Evolutionary conservation across 2,113 vertebrate genomes (phyloP).

Genomic region (Stigmatopora argus): DNA sequence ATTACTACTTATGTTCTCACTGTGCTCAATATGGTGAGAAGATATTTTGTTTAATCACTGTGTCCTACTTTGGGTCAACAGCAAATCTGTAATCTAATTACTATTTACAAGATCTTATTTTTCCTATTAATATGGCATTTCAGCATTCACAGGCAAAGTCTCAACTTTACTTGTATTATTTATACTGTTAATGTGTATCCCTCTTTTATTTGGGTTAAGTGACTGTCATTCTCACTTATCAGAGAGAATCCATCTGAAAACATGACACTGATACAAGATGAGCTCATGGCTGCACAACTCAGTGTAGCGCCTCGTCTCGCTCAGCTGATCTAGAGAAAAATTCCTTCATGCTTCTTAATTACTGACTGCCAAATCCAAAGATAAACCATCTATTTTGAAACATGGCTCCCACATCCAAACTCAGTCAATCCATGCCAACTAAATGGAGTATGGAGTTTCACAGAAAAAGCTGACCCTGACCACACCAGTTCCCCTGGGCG

Average conservation of each 20-base stretch:
- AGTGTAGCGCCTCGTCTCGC: constrained; percentile 12
- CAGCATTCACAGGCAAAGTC: background rate
- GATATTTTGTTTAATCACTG: background rate
- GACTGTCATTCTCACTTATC: constrained; percentile 29
- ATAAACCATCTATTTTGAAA: constrained; percentile 66
- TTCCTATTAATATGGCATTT: background rate
- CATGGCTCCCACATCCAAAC: constrained; percentile 45
- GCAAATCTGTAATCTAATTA: background rate
- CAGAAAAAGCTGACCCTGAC: constrained; percentile 21
- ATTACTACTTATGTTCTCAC: constrained; percentile 87
- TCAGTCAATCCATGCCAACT: constrained; percentile 36
- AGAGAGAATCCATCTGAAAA: constrained; percentile 39
- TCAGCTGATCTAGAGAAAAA: constrained; percentile 50
- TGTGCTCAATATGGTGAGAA: constrained; percentile 84
- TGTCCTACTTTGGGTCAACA: background rate
- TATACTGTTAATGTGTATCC: background rate
- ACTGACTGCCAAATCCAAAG: constrained; percentile 68
- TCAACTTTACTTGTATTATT: background rate
- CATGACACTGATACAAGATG: constrained; percentile 52
- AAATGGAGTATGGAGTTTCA: constrained; percentile 50
- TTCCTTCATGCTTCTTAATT: constrained; percentile 57
- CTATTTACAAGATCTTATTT: background rate
- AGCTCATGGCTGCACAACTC: constrained; percentile 39
- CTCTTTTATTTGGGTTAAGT: constrained; percentile 18
- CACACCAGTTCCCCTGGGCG: constrained; percentile 22